These are phyloP conservation scores for Episyrphus balteatus DNA, from an alignment of 1,140 invertebrate genomes.

Conservation along the genomic window DNA sequence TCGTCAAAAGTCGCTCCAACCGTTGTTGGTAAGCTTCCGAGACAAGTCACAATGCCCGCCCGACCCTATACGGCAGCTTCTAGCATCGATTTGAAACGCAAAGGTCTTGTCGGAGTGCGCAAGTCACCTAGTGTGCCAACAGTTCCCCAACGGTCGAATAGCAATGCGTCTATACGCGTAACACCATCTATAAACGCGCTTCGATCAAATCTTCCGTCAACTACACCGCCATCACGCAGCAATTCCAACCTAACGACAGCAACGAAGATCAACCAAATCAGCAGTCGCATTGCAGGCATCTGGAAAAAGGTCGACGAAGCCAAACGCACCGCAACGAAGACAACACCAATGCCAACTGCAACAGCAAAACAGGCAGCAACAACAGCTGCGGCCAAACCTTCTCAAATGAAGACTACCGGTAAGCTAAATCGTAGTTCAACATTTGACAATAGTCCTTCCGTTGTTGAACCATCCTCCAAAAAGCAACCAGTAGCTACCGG, in stretches of 20 bases:
- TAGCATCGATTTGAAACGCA: not conserved
- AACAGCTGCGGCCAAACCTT: conserved; percentile 47
- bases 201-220: conserved; percentile 44
- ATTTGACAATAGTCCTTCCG: conserved; percentile 48
- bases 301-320: conserved; percentile 77
- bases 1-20: conserved; percentile 8
- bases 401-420: conserved; percentile 18
- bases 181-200: conserved; percentile 16
- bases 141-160: conserved; percentile 43
- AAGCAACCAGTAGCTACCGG: not conserved
- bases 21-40: conserved; percentile 1
- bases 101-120: conserved; percentile 7
- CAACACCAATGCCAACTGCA: conserved; percentile 41
- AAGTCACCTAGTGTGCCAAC: conserved; percentile 28
- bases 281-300: conserved; percentile 77
- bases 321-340: conserved; percentile 6
- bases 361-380: conserved; percentile 48
- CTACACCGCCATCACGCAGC: conserved; percentile 43
- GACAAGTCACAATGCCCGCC: conserved; percentile 2
- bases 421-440: conserved; percentile 54
- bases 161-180: conserved; percentile 33
- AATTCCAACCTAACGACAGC: conserved; percentile 41
- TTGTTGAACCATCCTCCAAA: not conserved
- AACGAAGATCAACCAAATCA: conserved; percentile 45
- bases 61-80: not conserved